Base-by-base conservation (phyloP, 2,113 vertebrate species). In the Nothobranchius kuhntae region DNA sequence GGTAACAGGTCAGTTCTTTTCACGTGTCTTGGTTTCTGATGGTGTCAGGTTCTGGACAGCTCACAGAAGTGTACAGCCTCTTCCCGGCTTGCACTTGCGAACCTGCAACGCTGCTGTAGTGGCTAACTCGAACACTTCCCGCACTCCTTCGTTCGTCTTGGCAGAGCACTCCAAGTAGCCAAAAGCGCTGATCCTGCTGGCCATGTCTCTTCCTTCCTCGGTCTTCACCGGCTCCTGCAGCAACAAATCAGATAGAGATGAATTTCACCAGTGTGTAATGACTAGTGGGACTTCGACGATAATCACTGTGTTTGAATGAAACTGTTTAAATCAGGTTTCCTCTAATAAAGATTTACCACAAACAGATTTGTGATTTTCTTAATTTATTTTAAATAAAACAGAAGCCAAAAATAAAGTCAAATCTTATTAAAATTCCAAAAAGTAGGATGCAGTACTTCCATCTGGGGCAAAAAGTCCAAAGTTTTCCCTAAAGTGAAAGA, bases 71-170 rank as follows among this genome's bases (percentile, higher is more conserved):
- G 92, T 86, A 81, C 98, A 99, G 65, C 90, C 93, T 93, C 91
- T 92, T 95, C 90, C 94, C 96, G 85, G 92, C 90, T 94, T 96
- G 85, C 92, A 94, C 89, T 97, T 99, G n/a, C 95, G 93, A 46
- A 98, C 96, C 90, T 99, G 96, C 84, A 99, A 92, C 1, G 96
- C 98, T 0, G 97, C 97, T 0, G 96, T 92, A 0, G 98, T 99
- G 82, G 98, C 97, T 96, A 98, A 96, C 93, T 99, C 96, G 0
- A 99, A 99, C 36, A 99, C 96, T 66, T 99, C 96, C 84, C 96
- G 92, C 79, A 99, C 97, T 0, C 96, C 97, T 0, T 99, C 98
- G 89, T 99, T 99, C 8, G 97, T 99, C 91, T 99, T 99, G 90
- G 98, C 98, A 0, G 98, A 99, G 84, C 98, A 99, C 88, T 99